Conservation (phyloP, 2,888 invertebrate genomes). For the Oasisia sp. region DNA sequence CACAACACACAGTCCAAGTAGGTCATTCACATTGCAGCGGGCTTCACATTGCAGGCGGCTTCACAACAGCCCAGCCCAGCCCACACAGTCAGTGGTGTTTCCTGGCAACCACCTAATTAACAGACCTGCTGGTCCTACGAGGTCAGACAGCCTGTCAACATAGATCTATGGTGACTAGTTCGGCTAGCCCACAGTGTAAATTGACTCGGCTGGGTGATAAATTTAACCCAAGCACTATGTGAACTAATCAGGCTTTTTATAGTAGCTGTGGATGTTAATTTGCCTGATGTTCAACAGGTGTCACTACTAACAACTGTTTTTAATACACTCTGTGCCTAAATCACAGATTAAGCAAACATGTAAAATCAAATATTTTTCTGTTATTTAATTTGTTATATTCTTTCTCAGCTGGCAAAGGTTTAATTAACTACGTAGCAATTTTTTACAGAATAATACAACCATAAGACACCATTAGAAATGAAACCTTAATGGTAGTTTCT, state of each 20-base stretch:
- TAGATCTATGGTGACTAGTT: not conserved
- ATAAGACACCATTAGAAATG: not conserved
- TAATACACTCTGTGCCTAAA: not conserved
- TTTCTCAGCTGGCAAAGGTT: not conserved
- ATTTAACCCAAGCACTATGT: not conserved
- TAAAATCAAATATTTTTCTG: not conserved
- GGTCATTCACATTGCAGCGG: not conserved
- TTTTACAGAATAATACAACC: not conserved
- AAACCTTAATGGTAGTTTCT: not conserved
- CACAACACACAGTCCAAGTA: not conserved
- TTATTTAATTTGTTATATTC: not conserved
- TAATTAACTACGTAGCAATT: no score
- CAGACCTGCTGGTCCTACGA: not conserved
- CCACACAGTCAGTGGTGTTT: not conserved
- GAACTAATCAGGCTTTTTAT: not conserved
- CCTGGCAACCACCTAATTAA: conserved; percentile 9
- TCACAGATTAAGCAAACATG: no score
- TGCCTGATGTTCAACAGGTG: not conserved
- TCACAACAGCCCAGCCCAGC: not conserved
- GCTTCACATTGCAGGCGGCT: not conserved
- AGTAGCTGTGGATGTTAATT: not conserved
- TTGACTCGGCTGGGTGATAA: not conserved
- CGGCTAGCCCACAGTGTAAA: not conserved
- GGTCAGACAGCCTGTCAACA: not conserved
- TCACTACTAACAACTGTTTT: not conserved